Evolutionary conservation across 2,888 invertebrate species (phyloP), one percentile per base, ranked within the genome.

Genomic region (Elysia crispata): DNA sequence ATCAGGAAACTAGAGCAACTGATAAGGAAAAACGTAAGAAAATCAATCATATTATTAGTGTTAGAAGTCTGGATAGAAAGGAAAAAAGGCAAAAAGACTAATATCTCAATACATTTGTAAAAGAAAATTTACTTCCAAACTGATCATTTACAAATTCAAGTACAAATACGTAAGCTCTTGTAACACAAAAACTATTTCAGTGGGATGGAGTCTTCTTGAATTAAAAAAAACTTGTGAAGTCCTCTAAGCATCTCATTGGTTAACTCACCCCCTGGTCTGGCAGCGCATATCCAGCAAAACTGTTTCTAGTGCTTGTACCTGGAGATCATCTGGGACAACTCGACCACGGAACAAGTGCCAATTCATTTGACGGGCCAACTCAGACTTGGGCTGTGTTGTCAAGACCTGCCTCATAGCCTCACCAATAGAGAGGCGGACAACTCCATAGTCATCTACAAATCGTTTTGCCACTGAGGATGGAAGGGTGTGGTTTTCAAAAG

Each of bases 401-500:
- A 92, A 81, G 0, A 92, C 85, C 54, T 75, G 82, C 41, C 92
- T 86, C 85, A 92, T 86, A 1, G 91, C 91, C 77, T 92, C 91
- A 20, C 92, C 92, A 25, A 91, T 86, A 3, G 92, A 92, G 77
- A 92, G 82, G n/a, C 91, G 83, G 70, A 90, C 83, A 69, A 91
- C 81, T 18, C 92, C 92, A 82, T 89, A 91, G 69, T 92, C 91
- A 72, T 91, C 87, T 6, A 86, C 91, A 86, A 92, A 91, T 67
- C 91, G 85, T 66, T 87, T 89, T 5, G 91, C 91, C 88, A 92
- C 92, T 92, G 86, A 23, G 41, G 41, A 41, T 6, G 41, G 41
- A 41, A 41, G 41, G 41, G 41, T 49, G 30, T 33, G 0, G 25
- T 67, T 64, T 76, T 15, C 41, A 76, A 13, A 41, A n/a, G n/a